Evolutionary conservation across 2,888 invertebrate species (phyloP), one percentile per base, ranked within the genome.

Genomic region (Epinotia demarniana): DNA sequence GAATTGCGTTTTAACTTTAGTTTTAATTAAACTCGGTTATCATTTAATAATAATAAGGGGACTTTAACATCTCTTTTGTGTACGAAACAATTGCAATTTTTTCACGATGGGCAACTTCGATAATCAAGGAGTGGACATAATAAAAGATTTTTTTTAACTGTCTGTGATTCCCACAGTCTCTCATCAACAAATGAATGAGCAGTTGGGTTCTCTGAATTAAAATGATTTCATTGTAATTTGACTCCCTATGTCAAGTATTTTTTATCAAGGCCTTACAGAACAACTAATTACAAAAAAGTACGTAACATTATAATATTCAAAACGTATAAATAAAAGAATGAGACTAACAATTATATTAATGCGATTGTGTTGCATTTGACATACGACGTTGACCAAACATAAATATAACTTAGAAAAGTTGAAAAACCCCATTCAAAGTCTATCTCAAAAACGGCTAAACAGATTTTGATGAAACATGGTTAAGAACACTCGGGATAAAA

Each of bases 11-110:
- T 91, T 91, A 89, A 89, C 88, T 92, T 91, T 87, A 87, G 82
- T 88, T 89, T 87, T 90, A 91, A 90, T 90, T 90, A 87, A 85
- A 86, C 81, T 74, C 81, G 83, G 89, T 87, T 89, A 87, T 89
- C 86, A 87, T 84, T 80, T 80, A 64, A 76, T 77, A 73, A 75
- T 75, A 75, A 67, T 57, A 43, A 46, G 13, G 68, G 16, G 39
- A 43, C 27, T 66, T 27, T 61, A 71, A 27, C 13, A 16, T 16
- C 43, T 16, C 64, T 58, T 46, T 75, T 75, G 60, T 66, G n/a
- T 46, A 62, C 39, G 55, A 75, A 75, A 75, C 75, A 75, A 75
- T 67, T 62, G 61, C 27, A n/a, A 33, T 46, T 75, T 75, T 75
- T 75, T 72, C n/a, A 67, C 66, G 46, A 61, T 75, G 19, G 33